These are phyloP conservation scores for Portevinia maculata DNA, from an alignment of 2,888 invertebrate genomes.

Conservation along the genomic window DNA sequence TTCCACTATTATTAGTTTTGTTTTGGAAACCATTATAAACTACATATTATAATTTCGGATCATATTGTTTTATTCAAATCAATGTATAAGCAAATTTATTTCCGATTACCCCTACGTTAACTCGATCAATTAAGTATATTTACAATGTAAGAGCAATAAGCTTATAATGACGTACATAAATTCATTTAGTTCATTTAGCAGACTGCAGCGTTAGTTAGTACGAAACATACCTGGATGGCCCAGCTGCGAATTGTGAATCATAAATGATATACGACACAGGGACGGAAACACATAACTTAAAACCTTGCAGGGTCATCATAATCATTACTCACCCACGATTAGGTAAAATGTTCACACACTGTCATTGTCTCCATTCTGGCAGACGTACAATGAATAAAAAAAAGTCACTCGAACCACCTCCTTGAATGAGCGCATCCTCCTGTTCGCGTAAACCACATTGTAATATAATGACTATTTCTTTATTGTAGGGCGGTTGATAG, in stretches of 20 bases:
- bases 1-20: no score
- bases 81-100: no score
- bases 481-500: conserved; percentile 25
- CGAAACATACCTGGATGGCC: neutral
- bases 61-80: no score
- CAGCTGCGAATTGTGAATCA: neutral
- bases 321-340: conserved; percentile 52
- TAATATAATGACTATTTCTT: conserved; percentile 59
- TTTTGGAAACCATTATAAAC: no score
- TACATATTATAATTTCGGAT: no score
- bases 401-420: conserved; percentile 53
- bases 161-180: neutral
- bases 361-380: conserved; percentile 20
- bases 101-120: no score
- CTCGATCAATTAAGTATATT: no score
- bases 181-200: no score
- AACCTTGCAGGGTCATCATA: conserved; percentile 46
- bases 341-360: conserved; percentile 51
- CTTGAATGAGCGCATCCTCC: conserved; percentile 44
- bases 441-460: conserved; percentile 50
- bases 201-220: no score
- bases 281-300: neutral
- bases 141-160: no score
- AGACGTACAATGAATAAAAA: conserved; percentile 51
- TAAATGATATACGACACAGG: conserved; percentile 3